A percentile compares a stretch with the other conserved stretches of the same genome.
phyloP scores from a whole-genome alignment of 2,888 invertebrate species.

The Flabesymbios commensalis region DNA sequence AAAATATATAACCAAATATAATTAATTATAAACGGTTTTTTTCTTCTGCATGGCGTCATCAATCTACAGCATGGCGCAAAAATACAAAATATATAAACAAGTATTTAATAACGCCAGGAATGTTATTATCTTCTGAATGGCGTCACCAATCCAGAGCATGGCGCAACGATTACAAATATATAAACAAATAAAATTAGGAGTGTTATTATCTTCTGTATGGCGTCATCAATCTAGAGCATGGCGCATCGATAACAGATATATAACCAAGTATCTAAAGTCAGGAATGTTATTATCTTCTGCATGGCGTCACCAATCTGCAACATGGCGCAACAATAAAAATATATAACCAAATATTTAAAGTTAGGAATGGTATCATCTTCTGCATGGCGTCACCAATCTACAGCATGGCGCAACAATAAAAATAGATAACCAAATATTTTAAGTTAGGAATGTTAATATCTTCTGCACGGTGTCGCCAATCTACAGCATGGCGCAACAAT shows the following conservation, averaged over 20 bases:
- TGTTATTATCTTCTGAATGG: slow-evolving; percentile 92
- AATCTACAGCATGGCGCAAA: slow-evolving; percentile 66
- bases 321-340: no score
- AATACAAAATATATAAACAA: no score
- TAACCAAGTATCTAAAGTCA: no score
- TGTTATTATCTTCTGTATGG: slow-evolving; percentile 92
- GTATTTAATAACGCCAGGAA: no score
- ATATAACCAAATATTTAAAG: no score
- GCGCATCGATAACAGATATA: background rate
- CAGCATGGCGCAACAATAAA: background rate
- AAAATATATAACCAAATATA: no score
- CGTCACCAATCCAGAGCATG: slow-evolving; percentile 74
- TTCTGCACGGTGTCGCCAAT: slow-evolving; percentile 89
- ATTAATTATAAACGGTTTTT: no score
- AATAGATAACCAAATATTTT: no score
- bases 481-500: slow-evolving; percentile 59
- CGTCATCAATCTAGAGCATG: slow-evolving; percentile 74
- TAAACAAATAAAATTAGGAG: no score
- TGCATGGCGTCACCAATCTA: slow-evolving; percentile 88
- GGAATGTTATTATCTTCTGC: no score
- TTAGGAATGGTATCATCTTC: no score
- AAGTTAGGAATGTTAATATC: no score
- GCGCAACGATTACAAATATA: background rate
- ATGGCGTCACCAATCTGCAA: slow-evolving; percentile 80
- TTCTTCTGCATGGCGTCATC: slow-evolving; percentile 90